Base-by-base conservation (phyloP, 2,888 invertebrate genomes). In the Caenorhabditis imperialis region DNA sequence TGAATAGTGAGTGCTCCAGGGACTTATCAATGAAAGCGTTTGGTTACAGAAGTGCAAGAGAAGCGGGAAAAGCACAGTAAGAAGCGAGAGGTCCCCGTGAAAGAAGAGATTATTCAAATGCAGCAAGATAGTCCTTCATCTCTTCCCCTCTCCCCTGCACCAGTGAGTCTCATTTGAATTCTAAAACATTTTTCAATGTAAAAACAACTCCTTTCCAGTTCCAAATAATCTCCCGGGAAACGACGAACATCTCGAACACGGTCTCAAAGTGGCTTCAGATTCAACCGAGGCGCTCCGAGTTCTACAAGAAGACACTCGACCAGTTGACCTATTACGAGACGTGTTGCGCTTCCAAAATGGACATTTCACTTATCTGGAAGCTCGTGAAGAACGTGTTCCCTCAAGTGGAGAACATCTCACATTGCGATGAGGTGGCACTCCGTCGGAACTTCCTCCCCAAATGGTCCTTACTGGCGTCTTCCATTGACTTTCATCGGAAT, bases 31-130 rank as follows among this genome's bases (percentile, higher is more conserved):
- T 12, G 12, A 23, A n/a, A 37, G 22, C 22, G 6, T 37, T 3
- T 5, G 8, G 20, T 48, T 48, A 20, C 47, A 58, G 58, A 58
- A 38, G 58, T 58, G 4, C 58, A 58, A 58, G 18, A 16, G 12
- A 58, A 58, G 38, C 58, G 58, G 6, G 58, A 58, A 10, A 58
- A 58, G 16, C 58, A 58, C 27, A 37, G 48, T 10, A 22, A 45
- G 20, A 57, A 57, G 35, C 18, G 20, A 35, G 22, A 35, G 23
- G 5, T 18, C 2, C n/a, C 25, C 7, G 12, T 6, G 20, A 1
- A n/a, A 16, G 30, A 25, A 27, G 23, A 47, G 25, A 47, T 40
- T 20, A 40, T 18, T 40, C 40, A 7, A 2, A 10, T 5, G 22
- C 7, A 14, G n/a, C 35, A 33, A 12, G n/a, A 33, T 23, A 38